Evolutionary conservation across 1,140 invertebrate species (phyloP).

Genomic region (Cotesia vestalis): DNA sequence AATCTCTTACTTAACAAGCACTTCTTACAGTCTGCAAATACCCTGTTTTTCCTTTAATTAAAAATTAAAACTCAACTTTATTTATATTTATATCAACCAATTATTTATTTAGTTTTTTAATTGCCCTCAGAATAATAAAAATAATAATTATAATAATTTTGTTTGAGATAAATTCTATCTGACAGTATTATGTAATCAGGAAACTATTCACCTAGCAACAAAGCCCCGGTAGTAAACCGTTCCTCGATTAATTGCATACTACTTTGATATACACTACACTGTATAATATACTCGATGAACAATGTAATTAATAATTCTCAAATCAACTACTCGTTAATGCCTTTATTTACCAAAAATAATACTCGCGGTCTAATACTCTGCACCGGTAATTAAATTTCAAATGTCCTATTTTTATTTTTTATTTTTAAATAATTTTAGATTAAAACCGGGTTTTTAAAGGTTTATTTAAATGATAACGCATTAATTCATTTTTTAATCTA

Average conservation of each 20-base stretch:
- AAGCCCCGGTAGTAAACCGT: slow-evolving; percentile 9
- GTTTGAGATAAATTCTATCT: neutral
- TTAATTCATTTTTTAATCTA: too few species aligned
- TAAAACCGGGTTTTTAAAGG: too few species aligned
- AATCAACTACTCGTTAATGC: slow-evolving; percentile 21
- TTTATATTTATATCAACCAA: slow-evolving; percentile 2
- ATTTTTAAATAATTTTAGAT: neutral
- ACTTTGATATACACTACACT: neutral
- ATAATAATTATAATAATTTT: neutral
- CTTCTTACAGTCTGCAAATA: too few species aligned
- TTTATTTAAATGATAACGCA: too few species aligned
- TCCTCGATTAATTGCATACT: slow-evolving; percentile 31
- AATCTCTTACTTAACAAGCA: neutral
- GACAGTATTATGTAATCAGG: slow-evolving; percentile 6
- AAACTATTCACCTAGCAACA: slow-evolving; percentile 28
- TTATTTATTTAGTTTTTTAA: neutral
- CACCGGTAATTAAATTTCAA: too few species aligned
- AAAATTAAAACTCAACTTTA: too few species aligned
- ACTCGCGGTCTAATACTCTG: too few species aligned
- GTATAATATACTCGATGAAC: neutral
- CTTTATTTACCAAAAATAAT: slow-evolving; percentile 4
- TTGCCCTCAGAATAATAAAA: neutral
- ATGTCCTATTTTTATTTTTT: neutral
- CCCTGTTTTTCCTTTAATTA: too few species aligned
- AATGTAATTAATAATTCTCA: slow-evolving; percentile 34